phyloP scores from a whole-genome alignment of 2,113 vertebrate genomes.

The Phycodurus eques region DNA sequence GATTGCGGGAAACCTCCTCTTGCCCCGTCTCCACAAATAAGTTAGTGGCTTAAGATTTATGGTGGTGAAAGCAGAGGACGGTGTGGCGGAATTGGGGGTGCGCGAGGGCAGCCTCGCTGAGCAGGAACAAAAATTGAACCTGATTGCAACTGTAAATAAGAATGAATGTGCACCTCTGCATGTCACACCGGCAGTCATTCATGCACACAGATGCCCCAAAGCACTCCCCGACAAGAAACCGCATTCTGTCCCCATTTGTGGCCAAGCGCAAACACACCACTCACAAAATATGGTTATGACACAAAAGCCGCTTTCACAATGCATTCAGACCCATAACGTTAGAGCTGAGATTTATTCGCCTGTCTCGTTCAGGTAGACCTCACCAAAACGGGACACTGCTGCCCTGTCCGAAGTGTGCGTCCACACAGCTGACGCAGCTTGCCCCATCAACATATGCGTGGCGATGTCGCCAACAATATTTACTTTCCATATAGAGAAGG shows the following conservation, averaged over 20 bases:
- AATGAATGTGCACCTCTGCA: slow-evolving; percentile 31
- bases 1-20: slow-evolving; percentile 41
- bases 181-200: slow-evolving; percentile 21
- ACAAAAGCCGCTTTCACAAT: not conserved
- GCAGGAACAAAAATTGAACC: slow-evolving; percentile 31
- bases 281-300: slow-evolving; percentile 20
- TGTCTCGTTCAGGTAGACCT: too few relatives aligned
- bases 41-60: slow-evolving; percentile 45
- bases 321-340: too few relatives aligned
- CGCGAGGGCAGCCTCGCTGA: slow-evolving; percentile 26
- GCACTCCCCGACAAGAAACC: slow-evolving; percentile 1
- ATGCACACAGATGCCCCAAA: slow-evolving; percentile 8
- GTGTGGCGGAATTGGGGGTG: slow-evolving; percentile 32
- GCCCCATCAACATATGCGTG: too few relatives aligned
- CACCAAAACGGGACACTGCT: too few relatives aligned
- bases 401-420: too few relatives aligned
- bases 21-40: slow-evolving; percentile 12
- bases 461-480: too few relatives aligned
- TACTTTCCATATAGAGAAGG: too few relatives aligned
- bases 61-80: slow-evolving; percentile 29
- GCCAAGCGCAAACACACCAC: slow-evolving; percentile 22
- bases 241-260: slow-evolving; percentile 15
- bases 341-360: not conserved
- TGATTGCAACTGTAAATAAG: slow-evolving; percentile 55
- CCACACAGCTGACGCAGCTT: too few relatives aligned